Conservation (phyloP, 92 coral and sea anemone genomes). For the Phymanthus crucifer region DNA sequence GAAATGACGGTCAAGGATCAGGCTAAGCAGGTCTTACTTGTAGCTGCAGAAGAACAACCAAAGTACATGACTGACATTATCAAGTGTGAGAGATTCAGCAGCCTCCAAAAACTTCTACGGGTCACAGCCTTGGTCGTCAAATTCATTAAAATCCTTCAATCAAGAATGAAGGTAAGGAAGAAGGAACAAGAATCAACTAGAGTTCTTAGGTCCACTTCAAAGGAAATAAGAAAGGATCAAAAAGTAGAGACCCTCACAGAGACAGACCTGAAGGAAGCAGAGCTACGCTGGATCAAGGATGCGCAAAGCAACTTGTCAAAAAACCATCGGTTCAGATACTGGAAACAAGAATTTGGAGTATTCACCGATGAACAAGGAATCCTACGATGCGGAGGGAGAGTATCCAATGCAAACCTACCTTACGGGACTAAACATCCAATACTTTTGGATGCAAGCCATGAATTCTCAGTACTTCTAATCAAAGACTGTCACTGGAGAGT, state of each 20-base stretch:
- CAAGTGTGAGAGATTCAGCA: background rate
- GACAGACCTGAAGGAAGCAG: conserved; percentile 6
- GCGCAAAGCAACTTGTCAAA: background rate
- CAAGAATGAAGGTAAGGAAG: background rate
- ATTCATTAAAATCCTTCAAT: background rate
- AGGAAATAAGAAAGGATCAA: background rate
- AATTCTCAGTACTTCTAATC: background rate
- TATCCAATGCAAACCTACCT: conserved; percentile 4
- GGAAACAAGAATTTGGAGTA: conserved; percentile 1
- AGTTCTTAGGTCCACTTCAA: background rate
- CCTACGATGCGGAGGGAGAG: conserved; percentile 18
- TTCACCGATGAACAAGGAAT: conserved; percentile 5
- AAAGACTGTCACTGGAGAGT: conserved; percentile 18
- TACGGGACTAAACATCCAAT: conserved; percentile 9
- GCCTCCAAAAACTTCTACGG: background rate
- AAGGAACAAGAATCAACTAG: background rate
- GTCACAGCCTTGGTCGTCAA: background rate
- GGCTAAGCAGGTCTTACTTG: conserved; percentile 22
- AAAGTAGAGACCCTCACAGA: background rate
- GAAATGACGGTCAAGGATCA: conserved; percentile 24
- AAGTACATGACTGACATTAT: background rate
- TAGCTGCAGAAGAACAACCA: conserved; percentile 6
- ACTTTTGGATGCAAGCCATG: background rate
- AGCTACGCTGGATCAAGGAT: background rate
- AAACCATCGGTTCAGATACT: background rate